Evolutionary conservation across 2,888 invertebrate genomes (phyloP), one percentile per base, ranked within the genome.

Genomic region (Unio delphinus): DNA sequence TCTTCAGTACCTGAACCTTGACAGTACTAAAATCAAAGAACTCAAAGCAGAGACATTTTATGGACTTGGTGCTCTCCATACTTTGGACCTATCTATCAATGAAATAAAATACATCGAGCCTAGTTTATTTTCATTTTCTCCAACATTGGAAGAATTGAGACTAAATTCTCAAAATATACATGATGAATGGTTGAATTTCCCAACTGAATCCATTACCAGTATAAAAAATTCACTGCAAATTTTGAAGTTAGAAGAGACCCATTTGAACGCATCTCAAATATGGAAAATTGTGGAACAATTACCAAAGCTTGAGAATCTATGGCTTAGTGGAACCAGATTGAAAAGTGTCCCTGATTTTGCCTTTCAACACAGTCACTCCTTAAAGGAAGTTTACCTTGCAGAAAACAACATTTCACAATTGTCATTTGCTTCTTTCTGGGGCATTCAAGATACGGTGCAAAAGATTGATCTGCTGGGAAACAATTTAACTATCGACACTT

Each of bases 181-280:
- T 8, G 57, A 30, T 8, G 34, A 61, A 17, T 26, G 56, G n/a
- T 55, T 78, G 8, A 61, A 68, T 34, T 67, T 80, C 1, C 73
- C 74, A 65, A 5, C 65, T 65, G 80, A 80, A 45, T 82, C 86
- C 55, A 84, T 87, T 65, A n/a, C 62, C 5, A 89, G 89, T 3
- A 72, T 88, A 68, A 85, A 86, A 85, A 72, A 84, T 26, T 85
- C 86, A 45, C 76, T 91, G 61, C 84, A 87, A 70, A 84, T 81
- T 60, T 82, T 91, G 58, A 86, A 89, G 54, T 80, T 91, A 64
- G 83, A 76, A 11, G 34, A 72, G 11, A 80, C 80, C n/a, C 64
- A 59, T 8, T 56, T 83, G 23, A 61, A 67, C 20, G 23, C 74
- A 17, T 34, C 69, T 4, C 34, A 68, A 30, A 70, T 80, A 23